Conservation (phyloP, 2,797 vertebrate species). For the Sebastolobus alascanus region DNA sequence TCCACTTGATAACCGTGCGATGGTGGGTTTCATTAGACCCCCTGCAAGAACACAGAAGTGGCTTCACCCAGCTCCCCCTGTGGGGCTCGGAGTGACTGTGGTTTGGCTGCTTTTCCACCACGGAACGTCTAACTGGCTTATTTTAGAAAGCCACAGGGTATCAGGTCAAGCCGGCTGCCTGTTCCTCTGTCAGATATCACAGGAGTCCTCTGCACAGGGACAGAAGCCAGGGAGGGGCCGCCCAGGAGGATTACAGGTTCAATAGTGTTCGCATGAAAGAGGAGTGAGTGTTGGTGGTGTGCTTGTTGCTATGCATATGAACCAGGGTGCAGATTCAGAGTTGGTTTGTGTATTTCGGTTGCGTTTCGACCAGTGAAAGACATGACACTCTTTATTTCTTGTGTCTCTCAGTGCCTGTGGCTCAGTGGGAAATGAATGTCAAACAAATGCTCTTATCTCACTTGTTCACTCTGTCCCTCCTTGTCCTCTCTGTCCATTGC, state of each 20-base stretch:
- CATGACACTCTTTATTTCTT: background rate
- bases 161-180: conserved; percentile 39
- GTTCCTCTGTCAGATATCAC: conserved; percentile 30
- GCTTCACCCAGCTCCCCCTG: conserved; percentile 18
- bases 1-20: conserved; percentile 39
- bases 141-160: conserved; percentile 50
- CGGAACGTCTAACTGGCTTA: conserved; percentile 51
- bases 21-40: conserved; percentile 39
- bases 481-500: background rate
- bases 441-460: conserved; percentile 1
- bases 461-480: background rate
- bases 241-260: conserved; percentile 20
- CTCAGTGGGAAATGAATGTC: background rate
- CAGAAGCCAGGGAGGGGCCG: conserved; percentile 5
- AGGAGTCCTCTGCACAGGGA: conserved; percentile 23
- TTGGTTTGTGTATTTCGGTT: conserved; percentile 2
- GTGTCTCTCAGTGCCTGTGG: background rate
- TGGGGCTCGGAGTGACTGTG: conserved; percentile 16
- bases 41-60: conserved; percentile 27
- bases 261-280: conserved; percentile 4
- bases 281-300: background rate
- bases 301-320: background rate
- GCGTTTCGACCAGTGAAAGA: background rate
- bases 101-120: conserved; percentile 46
- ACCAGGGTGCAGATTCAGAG: background rate